Percentiles rank a stretch among this genome's conserved stretches.
These are phyloP conservation scores for Cordilura impudica DNA, from an alignment of 2,888 invertebrate genomes.

Conservation along the genomic window DNA sequence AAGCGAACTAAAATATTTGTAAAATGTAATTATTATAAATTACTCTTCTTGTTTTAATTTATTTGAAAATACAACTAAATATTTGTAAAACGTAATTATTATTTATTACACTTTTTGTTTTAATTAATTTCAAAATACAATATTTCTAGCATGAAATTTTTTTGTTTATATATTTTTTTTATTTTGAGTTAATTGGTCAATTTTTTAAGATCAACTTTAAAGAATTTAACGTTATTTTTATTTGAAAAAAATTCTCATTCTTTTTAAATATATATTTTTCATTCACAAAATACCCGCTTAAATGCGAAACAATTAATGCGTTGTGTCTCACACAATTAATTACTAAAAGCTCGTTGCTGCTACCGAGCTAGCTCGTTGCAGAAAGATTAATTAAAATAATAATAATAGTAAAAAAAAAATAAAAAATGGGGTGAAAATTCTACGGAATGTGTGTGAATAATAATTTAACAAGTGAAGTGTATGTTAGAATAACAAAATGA, in stretches of 20 bases:
- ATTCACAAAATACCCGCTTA: neutral
- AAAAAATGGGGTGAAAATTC: slow-evolving; percentile 16
- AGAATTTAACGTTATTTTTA: neutral
- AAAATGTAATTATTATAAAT: too few species aligned
- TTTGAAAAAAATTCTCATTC: slow-evolving; percentile 7
- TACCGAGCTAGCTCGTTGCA: neutral
- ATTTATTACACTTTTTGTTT: too few species aligned
- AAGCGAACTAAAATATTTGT: too few species aligned
- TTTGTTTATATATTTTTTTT: neutral
- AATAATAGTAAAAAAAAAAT: slow-evolving; percentile 6
- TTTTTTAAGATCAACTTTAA: neutral
- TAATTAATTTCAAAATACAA: too few species aligned
- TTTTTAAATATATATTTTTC: neutral
- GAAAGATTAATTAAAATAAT: neutral
- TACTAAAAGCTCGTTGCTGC: neutral
- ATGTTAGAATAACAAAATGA: slow-evolving; percentile 25
- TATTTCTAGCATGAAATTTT: too few species aligned
- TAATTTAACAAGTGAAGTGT: slow-evolving; percentile 2
- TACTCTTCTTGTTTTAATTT: too few species aligned
- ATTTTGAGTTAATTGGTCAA: neutral
- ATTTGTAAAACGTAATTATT: too few species aligned
- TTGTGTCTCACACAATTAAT: neutral
- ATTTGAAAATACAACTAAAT: too few species aligned
- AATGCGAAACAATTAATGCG: neutral
- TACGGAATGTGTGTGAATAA: neutral